A percentile compares a stretch with the other conserved stretches of the same genome.
Evolutionary conservation across 2,797 vertebrate species (phyloP).

Genomic region (Cirrhinus molitorella): DNA sequence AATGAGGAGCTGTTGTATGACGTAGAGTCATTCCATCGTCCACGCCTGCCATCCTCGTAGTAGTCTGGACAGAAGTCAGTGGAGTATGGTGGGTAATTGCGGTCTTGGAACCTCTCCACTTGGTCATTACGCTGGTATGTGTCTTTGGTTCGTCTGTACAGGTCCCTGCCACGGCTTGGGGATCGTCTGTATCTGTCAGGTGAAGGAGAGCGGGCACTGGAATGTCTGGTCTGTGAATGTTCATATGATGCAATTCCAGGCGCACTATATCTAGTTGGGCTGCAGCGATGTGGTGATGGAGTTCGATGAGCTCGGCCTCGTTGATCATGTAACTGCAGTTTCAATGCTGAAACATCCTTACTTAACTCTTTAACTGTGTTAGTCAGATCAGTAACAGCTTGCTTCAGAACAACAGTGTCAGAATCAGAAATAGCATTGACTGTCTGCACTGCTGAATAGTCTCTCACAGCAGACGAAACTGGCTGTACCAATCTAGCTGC

Average conservation of each 20-base stretch:
- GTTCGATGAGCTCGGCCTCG: not conserved
- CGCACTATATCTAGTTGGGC: not conserved
- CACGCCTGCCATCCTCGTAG: not conserved
- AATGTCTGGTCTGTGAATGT: not conserved
- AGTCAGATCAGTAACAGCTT: not conserved
- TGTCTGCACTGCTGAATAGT: not conserved
- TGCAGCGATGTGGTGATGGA: not conserved
- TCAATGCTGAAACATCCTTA: not conserved
- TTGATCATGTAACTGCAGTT: not conserved
- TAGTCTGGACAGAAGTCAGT: not conserved
- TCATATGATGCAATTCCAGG: not conserved
- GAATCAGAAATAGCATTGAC: not conserved
- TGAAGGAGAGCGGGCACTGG: not conserved
- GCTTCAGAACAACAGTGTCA: not conserved
- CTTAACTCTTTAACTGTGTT: slow-evolving; percentile 4
- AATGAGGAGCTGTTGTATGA: not conserved
- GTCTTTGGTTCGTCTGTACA: not conserved
- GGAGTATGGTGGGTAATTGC: not conserved
- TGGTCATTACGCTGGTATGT: not conserved
- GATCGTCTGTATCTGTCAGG: not conserved
- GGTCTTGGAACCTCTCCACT: not conserved
- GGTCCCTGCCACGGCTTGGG: not conserved
- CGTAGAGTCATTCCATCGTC: not conserved
- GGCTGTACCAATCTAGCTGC: slow-evolving; percentile 13
- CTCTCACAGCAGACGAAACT: not conserved